Evolutionary conservation across 1,140 invertebrate genomes (phyloP).

Genomic region (Drosophila quadrilineata): DNA sequence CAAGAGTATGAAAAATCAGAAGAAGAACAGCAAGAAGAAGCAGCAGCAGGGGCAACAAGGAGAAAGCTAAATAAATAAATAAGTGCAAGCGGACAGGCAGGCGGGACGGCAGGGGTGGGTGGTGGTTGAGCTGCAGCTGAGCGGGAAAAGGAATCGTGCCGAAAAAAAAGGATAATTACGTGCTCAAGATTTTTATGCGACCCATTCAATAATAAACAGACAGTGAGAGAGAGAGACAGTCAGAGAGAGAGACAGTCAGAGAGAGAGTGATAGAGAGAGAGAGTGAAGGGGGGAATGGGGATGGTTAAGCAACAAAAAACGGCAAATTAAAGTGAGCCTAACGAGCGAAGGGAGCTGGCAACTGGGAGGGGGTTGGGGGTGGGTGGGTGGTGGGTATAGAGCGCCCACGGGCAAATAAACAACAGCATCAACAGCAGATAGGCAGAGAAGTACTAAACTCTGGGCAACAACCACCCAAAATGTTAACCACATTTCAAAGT

Average conservation of each 20-base stretch:
- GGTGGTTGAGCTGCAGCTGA: background rate
- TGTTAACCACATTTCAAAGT: conserved; percentile 4
- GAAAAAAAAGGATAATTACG: conserved; percentile 69
- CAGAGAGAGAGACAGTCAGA: too few species aligned
- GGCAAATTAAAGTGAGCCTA: conserved; percentile 62
- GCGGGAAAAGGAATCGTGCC: conserved; percentile 19
- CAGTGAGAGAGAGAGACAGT: conserved; percentile 9
- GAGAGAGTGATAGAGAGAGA: too few species aligned
- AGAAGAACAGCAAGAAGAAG: conserved; percentile 14
- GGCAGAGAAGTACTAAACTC: conserved; percentile 19
- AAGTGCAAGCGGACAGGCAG: conserved; percentile 25
- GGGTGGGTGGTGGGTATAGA: background rate
- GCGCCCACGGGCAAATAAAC: conserved; percentile 61
- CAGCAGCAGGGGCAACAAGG: too few species aligned
- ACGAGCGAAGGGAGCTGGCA: background rate
- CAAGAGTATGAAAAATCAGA: too few species aligned
- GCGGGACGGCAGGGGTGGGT: conserved; percentile 1
- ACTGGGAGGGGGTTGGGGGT: background rate
- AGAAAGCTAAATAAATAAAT: conserved; percentile 53
- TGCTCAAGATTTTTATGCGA: conserved; percentile 57
- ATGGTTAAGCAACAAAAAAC: conserved; percentile 4
- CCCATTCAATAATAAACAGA: conserved; percentile 41
- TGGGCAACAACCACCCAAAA: conserved; percentile 41
- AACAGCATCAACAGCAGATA: conserved; percentile 43
- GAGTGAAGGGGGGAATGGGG: background rate